phyloP scores from a whole-genome alignment of 2,113 vertebrate species.

The Entomyzon cyanotis region DNA sequence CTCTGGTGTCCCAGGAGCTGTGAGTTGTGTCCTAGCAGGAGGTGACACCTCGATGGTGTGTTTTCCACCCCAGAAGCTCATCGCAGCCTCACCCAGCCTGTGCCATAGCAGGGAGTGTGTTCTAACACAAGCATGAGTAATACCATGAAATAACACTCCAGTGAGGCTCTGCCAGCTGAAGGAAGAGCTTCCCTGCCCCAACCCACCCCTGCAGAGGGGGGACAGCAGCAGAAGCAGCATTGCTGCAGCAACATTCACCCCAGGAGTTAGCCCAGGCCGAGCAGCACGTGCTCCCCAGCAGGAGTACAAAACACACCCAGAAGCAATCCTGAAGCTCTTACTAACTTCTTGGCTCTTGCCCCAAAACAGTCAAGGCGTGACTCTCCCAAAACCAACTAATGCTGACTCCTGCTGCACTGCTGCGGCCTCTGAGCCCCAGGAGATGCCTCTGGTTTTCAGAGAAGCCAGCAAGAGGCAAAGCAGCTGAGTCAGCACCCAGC shows the following conservation, averaged over 20 bases:
- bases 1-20: background rate
- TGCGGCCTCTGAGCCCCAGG: background rate
- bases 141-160: background rate
- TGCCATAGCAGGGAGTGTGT: background rate
- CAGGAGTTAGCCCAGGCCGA: background rate
- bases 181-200: background rate
- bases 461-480: background rate
- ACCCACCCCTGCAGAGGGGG: background rate
- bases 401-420: background rate
- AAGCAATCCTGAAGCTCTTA: background rate
- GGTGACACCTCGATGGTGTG: background rate
- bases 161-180: background rate
- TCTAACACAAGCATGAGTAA: background rate
- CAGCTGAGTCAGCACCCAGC: conserved; percentile 45
- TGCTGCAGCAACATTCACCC: background rate
- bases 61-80: background rate
- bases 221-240: background rate
- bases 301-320: background rate
- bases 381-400: background rate
- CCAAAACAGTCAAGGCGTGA: background rate
- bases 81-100: background rate
- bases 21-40: background rate
- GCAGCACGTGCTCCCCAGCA: background rate
- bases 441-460: background rate
- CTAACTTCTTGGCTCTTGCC: background rate